Base-by-base conservation (phyloP, 2,797 vertebrate genomes). In the Sorex maritimensis region DNA sequence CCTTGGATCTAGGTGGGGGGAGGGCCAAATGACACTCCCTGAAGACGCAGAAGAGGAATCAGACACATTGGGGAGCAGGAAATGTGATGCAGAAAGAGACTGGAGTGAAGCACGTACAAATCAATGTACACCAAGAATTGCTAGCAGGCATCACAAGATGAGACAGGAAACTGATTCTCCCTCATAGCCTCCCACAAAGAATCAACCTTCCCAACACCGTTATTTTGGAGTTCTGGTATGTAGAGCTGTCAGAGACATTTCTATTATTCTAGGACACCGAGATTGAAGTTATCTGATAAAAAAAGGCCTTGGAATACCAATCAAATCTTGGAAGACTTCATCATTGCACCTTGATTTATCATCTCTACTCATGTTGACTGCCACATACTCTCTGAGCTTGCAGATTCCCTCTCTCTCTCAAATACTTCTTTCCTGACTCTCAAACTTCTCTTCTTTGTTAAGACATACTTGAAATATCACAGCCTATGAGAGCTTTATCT, bases 151-250 rank as follows among this genome's bases (percentile, higher is more conserved):
- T 19, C 65, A 69, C 19, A 78, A 77, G 1, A n/a, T 85, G 15
- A 90, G 14, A 9, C 13, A n/a, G 58, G 49, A 17, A 41, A 49
- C 12, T 0, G 30, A 81, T 87, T 91, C 82, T 80, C 23, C 11
- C 30, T 91, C 23, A 81, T 19, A 85, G 34, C 6, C 13, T 79
- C 15, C 6, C 67, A 19, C 52, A 67, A 74, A 49, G n/a, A 75
- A 84, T n/a, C 3, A 69, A 28, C 34, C n/a, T 23, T 69, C 15
- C 26, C 34, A 82, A 23, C 7, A n/a, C 19, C 63, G 67, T 72
- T 4, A 93, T 67, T 88, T 84, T 78, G 28, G 23, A 68, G 3
- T 81, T 93, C 78, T 81, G 55, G 30, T 28, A 34, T 91, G 69
- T 34, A 91, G 34, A 83, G 73, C 71, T n/a, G 34, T n/a, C 63